Evolutionary conservation across 2,797 vertebrate genomes (phyloP).

Genomic region (Karalla daura): DNA sequence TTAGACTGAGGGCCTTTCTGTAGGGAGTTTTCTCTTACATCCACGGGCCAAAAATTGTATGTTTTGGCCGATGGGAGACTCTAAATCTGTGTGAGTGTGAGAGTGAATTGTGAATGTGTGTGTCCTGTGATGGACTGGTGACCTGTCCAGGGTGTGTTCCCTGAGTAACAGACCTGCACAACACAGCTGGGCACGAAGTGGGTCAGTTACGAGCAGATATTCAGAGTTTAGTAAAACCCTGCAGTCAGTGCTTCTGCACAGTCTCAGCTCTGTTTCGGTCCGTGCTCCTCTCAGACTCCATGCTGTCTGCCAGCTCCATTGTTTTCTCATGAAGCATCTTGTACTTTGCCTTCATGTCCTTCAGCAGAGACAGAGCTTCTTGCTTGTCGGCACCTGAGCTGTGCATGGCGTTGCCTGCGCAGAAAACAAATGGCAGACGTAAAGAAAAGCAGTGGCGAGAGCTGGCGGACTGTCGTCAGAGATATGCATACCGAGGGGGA

Average conservation of each 20-base stretch:
- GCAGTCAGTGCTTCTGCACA: neutral
- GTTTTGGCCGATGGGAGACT: too few species aligned
- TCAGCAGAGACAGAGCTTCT: conserved; percentile 74
- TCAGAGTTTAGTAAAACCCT: neutral
- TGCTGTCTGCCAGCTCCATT: conserved; percentile 47
- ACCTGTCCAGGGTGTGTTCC: too few species aligned
- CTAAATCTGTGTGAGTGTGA: too few species aligned
- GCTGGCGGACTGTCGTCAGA: neutral
- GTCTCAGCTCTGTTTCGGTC: neutral
- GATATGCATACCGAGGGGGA: conserved; percentile 68
- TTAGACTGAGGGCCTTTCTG: too few species aligned
- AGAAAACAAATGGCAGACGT: conserved; percentile 12
- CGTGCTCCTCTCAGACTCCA: conserved; percentile 24
- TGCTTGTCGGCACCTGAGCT: conserved; percentile 30
- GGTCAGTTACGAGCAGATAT: neutral
- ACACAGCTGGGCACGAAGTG: too few species aligned
- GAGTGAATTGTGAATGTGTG: too few species aligned
- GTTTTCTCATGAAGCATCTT: conserved; percentile 57
- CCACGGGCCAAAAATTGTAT: too few species aligned
- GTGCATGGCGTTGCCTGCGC: conserved; percentile 61
- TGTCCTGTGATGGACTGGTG: too few species aligned
- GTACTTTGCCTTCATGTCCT: conserved; percentile 76
- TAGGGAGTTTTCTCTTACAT: too few species aligned
- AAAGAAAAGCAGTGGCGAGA: neutral
- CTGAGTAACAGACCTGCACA: too few species aligned